Conservation (phyloP, 2,888 invertebrate species). For the Heliconius charithonia region DNA sequence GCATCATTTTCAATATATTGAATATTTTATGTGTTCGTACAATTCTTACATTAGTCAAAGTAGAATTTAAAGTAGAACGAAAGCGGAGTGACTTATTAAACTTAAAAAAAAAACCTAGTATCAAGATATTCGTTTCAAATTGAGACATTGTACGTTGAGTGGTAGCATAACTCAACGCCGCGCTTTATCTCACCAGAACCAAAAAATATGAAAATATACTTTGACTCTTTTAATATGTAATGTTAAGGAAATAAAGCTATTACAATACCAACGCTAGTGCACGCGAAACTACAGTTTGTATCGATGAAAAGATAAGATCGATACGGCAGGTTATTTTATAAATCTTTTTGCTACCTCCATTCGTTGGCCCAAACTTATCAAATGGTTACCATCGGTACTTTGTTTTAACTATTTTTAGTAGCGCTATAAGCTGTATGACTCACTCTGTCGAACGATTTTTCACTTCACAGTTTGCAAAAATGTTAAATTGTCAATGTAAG, state of each 20-base stretch:
- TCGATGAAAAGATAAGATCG: slow-evolving; percentile 61
- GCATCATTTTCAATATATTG: too few relatives aligned
- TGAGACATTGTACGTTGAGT: neutral
- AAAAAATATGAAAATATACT: too few relatives aligned
- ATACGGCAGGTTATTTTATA: slow-evolving; percentile 65
- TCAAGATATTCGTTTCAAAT: neutral
- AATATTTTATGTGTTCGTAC: neutral
- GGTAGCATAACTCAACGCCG: neutral
- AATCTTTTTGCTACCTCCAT: slow-evolving; percentile 58
- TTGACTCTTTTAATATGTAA: neutral
- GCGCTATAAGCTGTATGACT: slow-evolving; percentile 8
- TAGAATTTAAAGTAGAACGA: neutral
- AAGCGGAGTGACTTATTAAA: neutral
- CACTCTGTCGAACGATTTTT: neutral
- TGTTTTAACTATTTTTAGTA: slow-evolving; percentile 24
- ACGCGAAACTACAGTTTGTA: slow-evolving; percentile 74
- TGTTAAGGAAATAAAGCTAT: slow-evolving; percentile 4
- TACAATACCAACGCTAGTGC: slow-evolving; percentile 49
- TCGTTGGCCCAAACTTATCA: slow-evolving; percentile 20
- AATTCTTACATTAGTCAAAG: neutral
- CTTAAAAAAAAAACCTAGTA: neutral
- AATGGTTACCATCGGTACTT: slow-evolving; percentile 15
- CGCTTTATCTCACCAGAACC: too few relatives aligned
- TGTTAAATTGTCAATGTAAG: neutral
- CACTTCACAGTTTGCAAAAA: neutral